phyloP scores from a whole-genome alignment of 2,888 invertebrate genomes.

The Lithophane semibrunnea region DNA sequence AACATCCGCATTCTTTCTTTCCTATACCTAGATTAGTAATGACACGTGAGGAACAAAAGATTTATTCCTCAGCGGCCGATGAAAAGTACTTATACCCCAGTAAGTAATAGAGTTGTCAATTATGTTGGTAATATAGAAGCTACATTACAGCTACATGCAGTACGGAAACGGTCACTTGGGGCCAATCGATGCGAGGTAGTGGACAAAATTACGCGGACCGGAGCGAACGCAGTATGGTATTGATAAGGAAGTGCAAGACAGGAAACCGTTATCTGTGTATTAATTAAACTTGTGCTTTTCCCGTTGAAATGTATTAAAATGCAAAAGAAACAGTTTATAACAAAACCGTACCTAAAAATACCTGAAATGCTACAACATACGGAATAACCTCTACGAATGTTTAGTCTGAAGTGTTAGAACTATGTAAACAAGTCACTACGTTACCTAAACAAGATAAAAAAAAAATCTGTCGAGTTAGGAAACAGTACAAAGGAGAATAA shows the following conservation, averaged over 20 bases:
- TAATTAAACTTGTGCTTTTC: slow-evolving; percentile 57
- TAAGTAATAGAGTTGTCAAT: slow-evolving; percentile 28
- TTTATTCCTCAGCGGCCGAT: slow-evolving; percentile 2
- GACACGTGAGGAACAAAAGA: slow-evolving; percentile 6
- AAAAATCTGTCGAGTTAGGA: slow-evolving; percentile 23
- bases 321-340: slow-evolving; percentile 30
- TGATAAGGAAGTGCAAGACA: slow-evolving; percentile 63
- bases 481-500: slow-evolving; percentile 41
- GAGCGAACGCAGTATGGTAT: slow-evolving; percentile 47
- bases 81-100: background rate
- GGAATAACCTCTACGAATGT: slow-evolving; percentile 45
- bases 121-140: slow-evolving; percentile 31
- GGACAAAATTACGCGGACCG: slow-evolving; percentile 48
- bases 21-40: background rate
- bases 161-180: slow-evolving; percentile 72
- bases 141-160: slow-evolving; percentile 32
- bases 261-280: slow-evolving; percentile 66
- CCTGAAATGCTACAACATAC: slow-evolving; percentile 12
- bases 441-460: slow-evolving; percentile 56
- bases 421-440: slow-evolving; percentile 52
- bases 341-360: slow-evolving; percentile 26
- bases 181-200: slow-evolving; percentile 58
- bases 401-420: slow-evolving; percentile 52
- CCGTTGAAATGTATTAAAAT: slow-evolving; percentile 35
- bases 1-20: slow-evolving; percentile 10